Evolutionary conservation across 2,888 invertebrate genomes (phyloP).

Genomic region (Flabesymbios commensalis): DNA sequence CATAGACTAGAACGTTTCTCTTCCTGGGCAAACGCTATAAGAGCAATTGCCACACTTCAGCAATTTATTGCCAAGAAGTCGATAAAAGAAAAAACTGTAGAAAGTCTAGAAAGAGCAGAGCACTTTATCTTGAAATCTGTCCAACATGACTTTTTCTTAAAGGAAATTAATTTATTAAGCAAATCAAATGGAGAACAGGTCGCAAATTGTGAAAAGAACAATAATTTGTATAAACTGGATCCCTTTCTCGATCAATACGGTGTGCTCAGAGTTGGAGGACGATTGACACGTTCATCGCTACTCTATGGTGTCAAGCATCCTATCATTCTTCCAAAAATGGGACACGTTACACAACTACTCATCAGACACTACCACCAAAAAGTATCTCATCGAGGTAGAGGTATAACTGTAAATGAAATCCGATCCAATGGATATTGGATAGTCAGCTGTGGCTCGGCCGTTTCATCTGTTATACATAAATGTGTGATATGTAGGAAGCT

Average conservation of each 20-base stretch:
- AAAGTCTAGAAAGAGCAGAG: too few relatives aligned
- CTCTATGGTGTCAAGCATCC: conserved; percentile 15
- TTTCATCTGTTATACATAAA: conserved; percentile 1
- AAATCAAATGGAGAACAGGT: too few relatives aligned
- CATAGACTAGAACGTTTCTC: conserved; percentile 10
- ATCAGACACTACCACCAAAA: conserved; percentile 33
- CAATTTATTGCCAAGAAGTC: too few relatives aligned
- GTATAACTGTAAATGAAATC: conserved; percentile 32
- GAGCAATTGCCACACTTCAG: not conserved
- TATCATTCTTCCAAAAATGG: conserved; percentile 11
- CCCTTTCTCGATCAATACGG: conserved; percentile 24
- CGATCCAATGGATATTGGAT: conserved; percentile 29
- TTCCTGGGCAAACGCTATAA: conserved; percentile 5
- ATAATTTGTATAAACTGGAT: conserved; percentile 7
- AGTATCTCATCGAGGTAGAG: conserved; percentile 31
- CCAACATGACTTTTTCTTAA: too few relatives aligned
- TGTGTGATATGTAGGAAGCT: conserved; percentile 21
- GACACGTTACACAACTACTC: conserved; percentile 15
- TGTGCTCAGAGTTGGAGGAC: conserved; percentile 24
- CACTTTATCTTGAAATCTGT: too few relatives aligned
- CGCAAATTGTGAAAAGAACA: too few relatives aligned
- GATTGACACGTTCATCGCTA: conserved; percentile 7
- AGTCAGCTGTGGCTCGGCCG: conserved; percentile 5
- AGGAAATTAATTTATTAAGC: too few relatives aligned
- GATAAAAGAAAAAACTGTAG: too few relatives aligned